phyloP scores from a whole-genome alignment of 2,888 invertebrate genomes.

The Euclidia mi region DNA sequence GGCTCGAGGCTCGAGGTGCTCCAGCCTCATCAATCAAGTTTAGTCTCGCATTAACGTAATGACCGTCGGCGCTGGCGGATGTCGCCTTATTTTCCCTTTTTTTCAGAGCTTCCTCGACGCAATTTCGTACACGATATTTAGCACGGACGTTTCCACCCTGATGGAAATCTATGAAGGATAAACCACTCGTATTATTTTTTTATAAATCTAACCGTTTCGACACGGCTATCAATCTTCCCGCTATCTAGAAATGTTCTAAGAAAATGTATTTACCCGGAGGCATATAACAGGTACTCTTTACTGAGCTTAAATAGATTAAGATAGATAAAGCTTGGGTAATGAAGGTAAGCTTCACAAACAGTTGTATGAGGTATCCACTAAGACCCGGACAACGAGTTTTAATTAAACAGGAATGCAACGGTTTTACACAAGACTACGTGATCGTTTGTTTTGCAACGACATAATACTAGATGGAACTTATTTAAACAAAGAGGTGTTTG shows the following conservation, averaged over 20 bases:
- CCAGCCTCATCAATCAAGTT: slow-evolving; percentile 87
- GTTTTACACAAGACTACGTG: slow-evolving; percentile 38
- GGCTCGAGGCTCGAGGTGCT: too few species aligned
- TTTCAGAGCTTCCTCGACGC: slow-evolving; percentile 73
- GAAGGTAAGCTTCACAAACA: slow-evolving; percentile 63
- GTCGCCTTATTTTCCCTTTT: slow-evolving; percentile 87
- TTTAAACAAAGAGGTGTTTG: slow-evolving; percentile 2
- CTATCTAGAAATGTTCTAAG: slow-evolving; percentile 63
- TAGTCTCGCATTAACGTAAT: slow-evolving; percentile 90
- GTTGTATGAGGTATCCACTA: slow-evolving; percentile 63
- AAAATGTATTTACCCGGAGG: slow-evolving; percentile 62
- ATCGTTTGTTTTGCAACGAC: slow-evolving; percentile 26
- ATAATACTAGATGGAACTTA: slow-evolving; percentile 10
- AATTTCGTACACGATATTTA: slow-evolving; percentile 85
- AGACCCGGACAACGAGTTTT: slow-evolving; percentile 57
- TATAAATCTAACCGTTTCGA: slow-evolving; percentile 65
- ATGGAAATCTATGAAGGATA: slow-evolving; percentile 87
- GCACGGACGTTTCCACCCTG: slow-evolving; percentile 80
- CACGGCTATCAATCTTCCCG: slow-evolving; percentile 73
- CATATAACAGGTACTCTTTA: slow-evolving; percentile 56
- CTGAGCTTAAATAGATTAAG: slow-evolving; percentile 69
- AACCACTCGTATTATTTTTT: slow-evolving; percentile 52
- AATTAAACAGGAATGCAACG: slow-evolving; percentile 59
- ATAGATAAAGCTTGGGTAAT: slow-evolving; percentile 64
- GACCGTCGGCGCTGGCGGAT: slow-evolving; percentile 85